These are phyloP conservation scores for Hydrolagus affinis DNA, from an alignment of 2,113 vertebrate species.

Conservation along the genomic window DNA sequence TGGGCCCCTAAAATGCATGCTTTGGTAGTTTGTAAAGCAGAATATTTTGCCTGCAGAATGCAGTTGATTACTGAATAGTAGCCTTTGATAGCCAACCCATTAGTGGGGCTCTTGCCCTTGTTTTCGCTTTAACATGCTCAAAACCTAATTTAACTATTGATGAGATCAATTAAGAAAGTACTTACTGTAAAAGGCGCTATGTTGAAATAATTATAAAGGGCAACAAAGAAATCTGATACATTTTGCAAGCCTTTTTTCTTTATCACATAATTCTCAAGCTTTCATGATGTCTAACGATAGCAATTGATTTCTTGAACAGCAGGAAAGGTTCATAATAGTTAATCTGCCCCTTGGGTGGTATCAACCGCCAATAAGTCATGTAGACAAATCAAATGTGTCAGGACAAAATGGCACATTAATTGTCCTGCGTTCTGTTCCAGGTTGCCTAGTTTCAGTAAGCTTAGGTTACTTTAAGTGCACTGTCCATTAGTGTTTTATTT, in stretches of 20 bases:
- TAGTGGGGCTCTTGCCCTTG: neutral
- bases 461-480: neutral
- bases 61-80: neutral
- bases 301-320: slow-evolving; percentile 25
- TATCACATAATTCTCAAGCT: slow-evolving; percentile 1
- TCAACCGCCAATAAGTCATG: slow-evolving; percentile 18
- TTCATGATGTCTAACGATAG: neutral
- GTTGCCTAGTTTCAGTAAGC: neutral
- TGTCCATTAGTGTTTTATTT: neutral
- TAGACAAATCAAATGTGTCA: slow-evolving; percentile 31
- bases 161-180: neutral
- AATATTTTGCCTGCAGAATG: slow-evolving; percentile 6
- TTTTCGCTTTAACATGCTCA: neutral
- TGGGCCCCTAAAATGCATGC: neutral
- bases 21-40: neutral
- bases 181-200: neutral
- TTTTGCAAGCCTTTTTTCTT: neutral
- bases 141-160: slow-evolving; percentile 9
- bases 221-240: neutral
- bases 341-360: slow-evolving; percentile 31
- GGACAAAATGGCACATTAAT: slow-evolving; percentile 27
- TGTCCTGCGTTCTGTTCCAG: slow-evolving; percentile 16
- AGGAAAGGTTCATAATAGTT: slow-evolving; percentile 27
- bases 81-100: neutral
- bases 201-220: slow-evolving; percentile 11